phyloP scores from a whole-genome alignment of 92 coral and sea anemone species.

The Umimayanthus kanabou region DNA sequence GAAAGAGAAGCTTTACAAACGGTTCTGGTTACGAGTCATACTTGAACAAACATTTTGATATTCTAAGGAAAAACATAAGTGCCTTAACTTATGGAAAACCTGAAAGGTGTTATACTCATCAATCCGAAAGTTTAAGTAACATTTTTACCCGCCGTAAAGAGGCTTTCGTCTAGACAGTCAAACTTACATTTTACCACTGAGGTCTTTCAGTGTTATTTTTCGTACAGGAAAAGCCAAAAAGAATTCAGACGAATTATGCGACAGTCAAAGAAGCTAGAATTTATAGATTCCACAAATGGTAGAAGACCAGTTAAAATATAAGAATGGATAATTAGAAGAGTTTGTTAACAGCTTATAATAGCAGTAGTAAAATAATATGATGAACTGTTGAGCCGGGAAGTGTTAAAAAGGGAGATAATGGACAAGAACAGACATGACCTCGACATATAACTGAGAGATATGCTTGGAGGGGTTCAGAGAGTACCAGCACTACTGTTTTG shows the following conservation, averaged over 20 bases:
- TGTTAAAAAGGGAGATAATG: too few species aligned
- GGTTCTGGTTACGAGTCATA: conserved; percentile 11
- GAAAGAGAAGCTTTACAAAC: conserved; percentile 10
- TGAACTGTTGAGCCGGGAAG: not conserved
- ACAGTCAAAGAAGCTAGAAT: not conserved
- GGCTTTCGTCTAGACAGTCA: conserved; percentile 30
- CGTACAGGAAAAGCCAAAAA: not conserved
- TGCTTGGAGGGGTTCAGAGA: too few species aligned
- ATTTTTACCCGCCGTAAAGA: conserved; percentile 31
- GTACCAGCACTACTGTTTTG: too few species aligned
- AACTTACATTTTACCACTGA: not conserved
- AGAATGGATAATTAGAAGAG: not conserved
- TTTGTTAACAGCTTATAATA: conserved; percentile 2
- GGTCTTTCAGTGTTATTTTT: not conserved
- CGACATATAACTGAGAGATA: too few species aligned
- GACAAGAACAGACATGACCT: too few species aligned
- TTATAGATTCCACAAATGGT: conserved; percentile 16
- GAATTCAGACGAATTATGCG: too few species aligned
- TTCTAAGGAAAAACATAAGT: conserved; percentile 1
- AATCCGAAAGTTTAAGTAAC: conserved; percentile 43
- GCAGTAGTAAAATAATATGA: not conserved
- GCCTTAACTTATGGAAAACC: conserved; percentile 29
- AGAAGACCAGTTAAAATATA: not conserved
- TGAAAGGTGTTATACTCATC: conserved; percentile 41
- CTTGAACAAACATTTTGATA: conserved; percentile 20